Conservation (phyloP, 2,888 invertebrate species). For the Tortricodes alternella region DNA sequence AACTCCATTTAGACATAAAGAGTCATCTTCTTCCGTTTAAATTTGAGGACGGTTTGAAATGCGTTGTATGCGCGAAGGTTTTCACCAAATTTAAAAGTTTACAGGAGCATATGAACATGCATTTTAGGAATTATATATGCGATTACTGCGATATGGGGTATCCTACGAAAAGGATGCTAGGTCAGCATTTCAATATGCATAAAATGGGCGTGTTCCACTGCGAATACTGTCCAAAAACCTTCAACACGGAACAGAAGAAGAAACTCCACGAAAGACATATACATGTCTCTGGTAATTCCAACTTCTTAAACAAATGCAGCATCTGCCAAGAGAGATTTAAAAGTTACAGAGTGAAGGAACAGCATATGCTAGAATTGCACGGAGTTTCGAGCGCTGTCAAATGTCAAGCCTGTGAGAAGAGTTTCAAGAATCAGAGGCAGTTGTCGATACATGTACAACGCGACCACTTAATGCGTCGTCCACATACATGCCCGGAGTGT, state of each 20-base stretch:
- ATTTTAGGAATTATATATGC: constrained; percentile 30
- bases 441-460: constrained; percentile 50
- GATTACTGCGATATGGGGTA: constrained; percentile 14
- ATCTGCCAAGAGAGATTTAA: constrained; percentile 46
- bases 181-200: constrained; percentile 50
- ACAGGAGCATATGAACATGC: constrained; percentile 51
- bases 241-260: constrained; percentile 64
- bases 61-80: constrained; percentile 49
- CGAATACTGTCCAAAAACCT: constrained; percentile 65
- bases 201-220: constrained; percentile 48
- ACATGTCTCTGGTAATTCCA: constrained; percentile 44
- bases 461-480: constrained; percentile 25
- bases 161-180: constrained; percentile 33
- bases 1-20: constrained; percentile 48
- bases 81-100: constrained; percentile 44
- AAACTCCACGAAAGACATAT: constrained; percentile 67
- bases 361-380: constrained; percentile 41
- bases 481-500: constrained; percentile 38
- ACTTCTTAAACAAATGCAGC: constrained; percentile 51
- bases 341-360: constrained; percentile 44
- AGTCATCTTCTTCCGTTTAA: constrained; percentile 33
- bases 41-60: constrained; percentile 40
- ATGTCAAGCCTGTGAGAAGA: constrained; percentile 41
- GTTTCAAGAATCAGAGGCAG: constrained; percentile 50
- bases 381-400: constrained; percentile 9